Conservation (phyloP, 1,140 invertebrate genomes). For the Helicoverpa armigera region DNA sequence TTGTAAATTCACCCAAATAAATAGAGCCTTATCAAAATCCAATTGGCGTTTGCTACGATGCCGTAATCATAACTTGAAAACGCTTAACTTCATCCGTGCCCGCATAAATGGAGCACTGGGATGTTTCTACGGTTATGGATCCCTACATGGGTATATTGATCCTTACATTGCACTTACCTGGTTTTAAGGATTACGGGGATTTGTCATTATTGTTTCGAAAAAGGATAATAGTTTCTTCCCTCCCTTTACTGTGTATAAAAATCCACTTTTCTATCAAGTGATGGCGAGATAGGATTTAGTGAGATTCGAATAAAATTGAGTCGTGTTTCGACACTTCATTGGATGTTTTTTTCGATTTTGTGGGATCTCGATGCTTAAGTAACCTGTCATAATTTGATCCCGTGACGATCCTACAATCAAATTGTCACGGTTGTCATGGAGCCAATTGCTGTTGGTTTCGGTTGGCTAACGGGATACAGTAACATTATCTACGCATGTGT, state of each 20-base stretch:
- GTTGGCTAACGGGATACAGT: neutral
- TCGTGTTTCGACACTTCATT: neutral
- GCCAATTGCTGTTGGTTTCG: constrained; percentile 1
- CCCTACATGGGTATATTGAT: constrained; percentile 19
- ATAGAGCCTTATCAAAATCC: constrained; percentile 21
- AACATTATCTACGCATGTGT: neutral
- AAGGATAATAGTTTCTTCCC: no score
- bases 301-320: neutral
- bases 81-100: constrained; percentile 24
- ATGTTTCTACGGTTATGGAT: constrained; percentile 29
- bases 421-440: constrained; percentile 9
- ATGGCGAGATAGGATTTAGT: neutral
- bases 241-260: no score
- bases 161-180: neutral
- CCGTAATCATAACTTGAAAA: constrained; percentile 29
- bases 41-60: constrained; percentile 14
- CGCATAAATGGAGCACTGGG: neutral
- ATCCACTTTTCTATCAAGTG: neutral
- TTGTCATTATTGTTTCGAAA: constrained; percentile 5
- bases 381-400: constrained; percentile 31
- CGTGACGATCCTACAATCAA: constrained; percentile 14
- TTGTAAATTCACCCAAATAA: neutral
- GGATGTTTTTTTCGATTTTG: neutral
- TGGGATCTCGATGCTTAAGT: neutral
- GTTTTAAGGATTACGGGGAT: constrained; percentile 2